phyloP scores from a whole-genome alignment of 2,888 invertebrate species.

The Phymatocera aterrima region DNA sequence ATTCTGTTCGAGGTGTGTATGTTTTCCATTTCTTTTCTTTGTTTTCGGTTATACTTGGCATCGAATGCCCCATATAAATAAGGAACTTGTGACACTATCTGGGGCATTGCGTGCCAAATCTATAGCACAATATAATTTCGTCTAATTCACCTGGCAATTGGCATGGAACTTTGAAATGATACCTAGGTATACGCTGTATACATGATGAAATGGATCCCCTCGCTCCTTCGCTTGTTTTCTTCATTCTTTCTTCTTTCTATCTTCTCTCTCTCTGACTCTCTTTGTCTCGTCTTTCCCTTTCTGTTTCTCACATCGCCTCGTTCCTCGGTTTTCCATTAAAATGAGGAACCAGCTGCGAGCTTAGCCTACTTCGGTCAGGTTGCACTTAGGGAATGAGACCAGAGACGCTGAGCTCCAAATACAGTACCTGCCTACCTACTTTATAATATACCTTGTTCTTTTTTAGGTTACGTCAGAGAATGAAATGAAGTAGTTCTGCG shows the following conservation, averaged over 20 bases:
- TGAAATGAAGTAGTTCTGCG: not conserved
- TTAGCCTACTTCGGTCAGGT: not conserved
- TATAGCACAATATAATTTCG: not conserved
- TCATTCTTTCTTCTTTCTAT: too few species aligned
- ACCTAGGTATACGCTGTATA: too few species aligned
- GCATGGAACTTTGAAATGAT: not conserved
- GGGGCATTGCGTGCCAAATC: not conserved
- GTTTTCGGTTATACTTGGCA: not conserved
- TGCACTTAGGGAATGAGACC: not conserved
- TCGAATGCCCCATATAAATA: not conserved
- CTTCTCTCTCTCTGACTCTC: not conserved
- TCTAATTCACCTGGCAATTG: not conserved
- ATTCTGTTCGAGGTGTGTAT: too few species aligned
- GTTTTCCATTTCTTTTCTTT: too few species aligned
- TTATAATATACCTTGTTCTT: not conserved
- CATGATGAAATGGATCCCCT: too few species aligned
- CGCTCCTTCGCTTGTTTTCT: not conserved
- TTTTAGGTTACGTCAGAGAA: not conserved
- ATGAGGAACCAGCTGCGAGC: not conserved
- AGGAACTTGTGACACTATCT: not conserved
- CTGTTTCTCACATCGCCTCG: too few species aligned
- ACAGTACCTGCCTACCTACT: too few species aligned
- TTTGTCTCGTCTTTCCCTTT: too few species aligned
- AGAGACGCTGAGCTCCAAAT: not conserved
- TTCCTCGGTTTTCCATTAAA: not conserved